Evolutionary conservation across 2,797 vertebrate genomes (phyloP), one percentile per base, ranked within the genome.

Genomic region (Intellagama lesueurii): DNA sequence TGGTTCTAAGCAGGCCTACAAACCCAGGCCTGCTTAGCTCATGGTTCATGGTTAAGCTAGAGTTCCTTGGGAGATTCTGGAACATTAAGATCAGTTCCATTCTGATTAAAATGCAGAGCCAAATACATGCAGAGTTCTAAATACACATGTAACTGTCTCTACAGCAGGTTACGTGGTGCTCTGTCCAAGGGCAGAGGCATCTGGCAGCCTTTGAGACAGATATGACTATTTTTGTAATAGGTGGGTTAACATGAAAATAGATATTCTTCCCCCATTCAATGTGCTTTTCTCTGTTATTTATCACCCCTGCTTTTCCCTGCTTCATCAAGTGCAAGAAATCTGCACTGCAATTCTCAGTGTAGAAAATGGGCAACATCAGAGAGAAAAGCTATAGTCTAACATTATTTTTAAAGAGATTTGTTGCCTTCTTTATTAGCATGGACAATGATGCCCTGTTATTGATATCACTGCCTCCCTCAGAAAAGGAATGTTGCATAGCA

Each of bases 161-260:
- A 86, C 80, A 83, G 91, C 28, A 90, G 81, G 89, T 75, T 28
- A n/a, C 22, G 81, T 11, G 44, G 44, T 7, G 35, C 69, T 79
- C 86, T 82, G n/a, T 70, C 56, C 82, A 90, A 94, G 93, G 69
- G 28, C 40, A 52, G 28, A 56, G 40, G n/a, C 44, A 69, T 7
- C 35, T 3, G 66, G 60, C 11, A n/a, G 79, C 47, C 75, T 35
- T 60, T 56, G 24, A 56, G 79, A 70, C 28, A 89, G 72, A 87
- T 80, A 7, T 8, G 4, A 32, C 52, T 32, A 49, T 30, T 81
- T 73, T 79, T 87, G 30, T 69, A 69, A 87, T 26, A 47, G 5
- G 68, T n/a, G 47, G 32, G 30, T 9, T 86, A 68, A 76, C 66
- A 47, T 12, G 22, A 8, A 35, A 22, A 44, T 64, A 44, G 40